phyloP scores from a whole-genome alignment of 2,888 invertebrate species.

The Tipula confusa region DNA sequence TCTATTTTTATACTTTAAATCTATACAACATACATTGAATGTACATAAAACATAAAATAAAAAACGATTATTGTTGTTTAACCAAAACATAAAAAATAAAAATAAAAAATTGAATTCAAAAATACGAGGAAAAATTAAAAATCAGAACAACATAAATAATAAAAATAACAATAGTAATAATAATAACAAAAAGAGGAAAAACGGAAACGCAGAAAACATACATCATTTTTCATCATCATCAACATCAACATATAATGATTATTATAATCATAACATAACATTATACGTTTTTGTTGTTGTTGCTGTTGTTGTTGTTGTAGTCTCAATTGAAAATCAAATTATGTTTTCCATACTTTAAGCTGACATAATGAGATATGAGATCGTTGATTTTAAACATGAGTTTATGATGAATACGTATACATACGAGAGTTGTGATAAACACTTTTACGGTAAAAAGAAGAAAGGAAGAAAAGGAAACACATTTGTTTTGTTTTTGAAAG shows the following conservation, averaged over 20 bases:
- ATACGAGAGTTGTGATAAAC: background rate
- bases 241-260: background rate
- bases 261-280: background rate
- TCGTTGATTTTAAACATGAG: background rate
- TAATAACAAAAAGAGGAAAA: background rate
- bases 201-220: background rate
- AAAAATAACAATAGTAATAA: background rate
- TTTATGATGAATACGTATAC: background rate
- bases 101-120: background rate
- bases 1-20: background rate
- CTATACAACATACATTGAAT: background rate
- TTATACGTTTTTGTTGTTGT: background rate
- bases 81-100: background rate
- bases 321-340: background rate
- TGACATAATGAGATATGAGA: background rate
- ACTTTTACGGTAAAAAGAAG: too few species aligned
- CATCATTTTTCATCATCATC: background rate
- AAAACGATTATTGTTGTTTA: background rate
- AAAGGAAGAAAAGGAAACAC: background rate
- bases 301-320: background rate
- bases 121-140: conserved; percentile 7
- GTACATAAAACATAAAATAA: background rate
- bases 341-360: background rate
- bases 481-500: background rate
- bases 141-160: background rate